Conservation (phyloP, 2,888 invertebrate species). For the Schrankia costaestrigalis region DNA sequence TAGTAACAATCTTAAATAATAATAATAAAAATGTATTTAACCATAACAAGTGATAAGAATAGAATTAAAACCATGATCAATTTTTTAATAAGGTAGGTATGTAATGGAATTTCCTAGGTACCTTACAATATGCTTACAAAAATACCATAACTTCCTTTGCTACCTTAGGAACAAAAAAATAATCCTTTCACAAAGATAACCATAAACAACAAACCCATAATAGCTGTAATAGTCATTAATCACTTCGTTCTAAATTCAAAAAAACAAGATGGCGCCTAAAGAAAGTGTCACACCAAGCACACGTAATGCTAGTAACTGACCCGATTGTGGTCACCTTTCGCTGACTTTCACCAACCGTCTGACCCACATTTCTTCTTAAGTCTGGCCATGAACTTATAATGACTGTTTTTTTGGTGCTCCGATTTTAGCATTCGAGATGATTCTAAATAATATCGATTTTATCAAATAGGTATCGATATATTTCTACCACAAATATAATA, state of each 20-base stretch:
- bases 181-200: conserved; percentile 4
- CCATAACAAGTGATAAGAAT: no score
- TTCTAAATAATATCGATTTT: no score
- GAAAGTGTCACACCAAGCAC: conserved; percentile 65
- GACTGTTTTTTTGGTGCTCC: conserved; percentile 10
- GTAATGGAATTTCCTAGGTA: no score
- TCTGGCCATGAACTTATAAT: conserved; percentile 38
- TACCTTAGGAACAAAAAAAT: conserved; percentile 1
- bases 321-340: conserved; percentile 66
- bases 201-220: conserved; percentile 11
- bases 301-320: conserved; percentile 74
- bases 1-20: no score
- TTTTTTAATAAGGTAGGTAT: no score
- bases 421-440: conserved; percentile 4
- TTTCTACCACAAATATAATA: no score
- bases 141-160: no score
- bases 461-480: no score
- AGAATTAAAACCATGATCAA: no score
- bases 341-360: conserved; percentile 67
- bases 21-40: no score
- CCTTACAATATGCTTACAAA: no score
- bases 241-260: conserved; percentile 19
- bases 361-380: conserved; percentile 52
- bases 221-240: conserved; percentile 25
- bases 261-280: conserved; percentile 44